Percentiles rank a stretch among this genome's conserved stretches.
Conservation (phyloP, 1,140 invertebrate genomes). For the Coelopa frigida region DNA sequence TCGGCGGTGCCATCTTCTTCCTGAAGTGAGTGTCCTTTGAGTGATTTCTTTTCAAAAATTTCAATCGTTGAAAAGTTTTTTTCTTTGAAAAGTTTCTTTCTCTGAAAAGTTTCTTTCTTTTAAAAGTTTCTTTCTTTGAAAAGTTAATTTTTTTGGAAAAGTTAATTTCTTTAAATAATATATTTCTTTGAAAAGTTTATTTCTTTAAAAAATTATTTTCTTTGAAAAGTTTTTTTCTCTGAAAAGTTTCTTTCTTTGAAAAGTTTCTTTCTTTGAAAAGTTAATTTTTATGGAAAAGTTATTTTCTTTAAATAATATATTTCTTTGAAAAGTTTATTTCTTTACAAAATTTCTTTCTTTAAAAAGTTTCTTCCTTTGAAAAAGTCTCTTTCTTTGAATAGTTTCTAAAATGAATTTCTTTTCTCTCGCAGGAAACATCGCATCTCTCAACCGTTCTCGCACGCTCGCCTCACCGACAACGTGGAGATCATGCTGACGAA, state of each 20-base stretch:
- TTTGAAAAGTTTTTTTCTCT: background rate
- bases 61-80: too few relatives aligned
- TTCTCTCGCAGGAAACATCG: constrained; percentile 29
- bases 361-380: background rate
- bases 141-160: too few relatives aligned
- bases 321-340: too few relatives aligned
- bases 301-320: too few relatives aligned
- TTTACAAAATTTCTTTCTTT: background rate
- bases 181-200: too few relatives aligned
- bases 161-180: too few relatives aligned
- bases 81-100: background rate
- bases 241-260: background rate
- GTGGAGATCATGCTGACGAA: constrained; percentile 67
- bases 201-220: too few relatives aligned
- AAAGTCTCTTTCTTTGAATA: background rate
- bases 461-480: constrained; percentile 70
- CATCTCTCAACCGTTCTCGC: constrained; percentile 63
- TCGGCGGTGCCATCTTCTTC: constrained; percentile 36
- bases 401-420: background rate
- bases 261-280: too few relatives aligned
- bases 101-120: background rate
- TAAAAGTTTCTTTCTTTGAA: too few relatives aligned
- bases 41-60: too few relatives aligned
- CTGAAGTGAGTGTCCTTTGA: constrained; percentile 28
- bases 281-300: too few relatives aligned